Conservation (phyloP, 2,888 invertebrate species). For the Plagodis pulveraria region DNA sequence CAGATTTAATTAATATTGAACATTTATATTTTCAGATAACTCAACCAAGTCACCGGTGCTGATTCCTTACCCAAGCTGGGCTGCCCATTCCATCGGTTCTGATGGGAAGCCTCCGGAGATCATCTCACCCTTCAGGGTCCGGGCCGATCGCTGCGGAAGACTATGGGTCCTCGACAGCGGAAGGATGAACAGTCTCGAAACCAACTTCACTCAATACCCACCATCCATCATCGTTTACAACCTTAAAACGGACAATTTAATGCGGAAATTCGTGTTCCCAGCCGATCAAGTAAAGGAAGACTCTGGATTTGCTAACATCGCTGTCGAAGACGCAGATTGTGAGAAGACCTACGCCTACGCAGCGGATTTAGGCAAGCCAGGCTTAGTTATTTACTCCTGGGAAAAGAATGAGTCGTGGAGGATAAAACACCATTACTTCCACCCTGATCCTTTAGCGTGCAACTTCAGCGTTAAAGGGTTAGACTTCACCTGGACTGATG, state of each 20-base stretch:
- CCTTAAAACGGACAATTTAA: constrained; percentile 87
- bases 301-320: constrained; percentile 90
- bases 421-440: constrained; percentile 88
- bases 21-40: constrained; percentile 83
- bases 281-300: constrained; percentile 86
- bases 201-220: constrained; percentile 78
- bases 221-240: constrained; percentile 90
- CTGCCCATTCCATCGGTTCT: constrained; percentile 86
- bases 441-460: constrained; percentile 89
- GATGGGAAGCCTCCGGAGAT: constrained; percentile 86
- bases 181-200: constrained; percentile 84
- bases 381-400: constrained; percentile 91
- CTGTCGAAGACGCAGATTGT: constrained; percentile 90
- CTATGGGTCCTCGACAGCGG: constrained; percentile 93
- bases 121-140: constrained; percentile 89
- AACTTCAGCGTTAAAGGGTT: constrained; percentile 89
- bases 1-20: background rate
- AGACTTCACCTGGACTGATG: constrained; percentile 91
- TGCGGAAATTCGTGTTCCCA: constrained; percentile 88
- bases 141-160: constrained; percentile 90
- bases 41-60: constrained; percentile 87
- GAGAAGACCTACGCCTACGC: constrained; percentile 90
- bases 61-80: constrained; percentile 93
- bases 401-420: constrained; percentile 89
- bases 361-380: constrained; percentile 88